Conservation (phyloP, 2,113 vertebrate species). For the Perognathus longimembris region DNA sequence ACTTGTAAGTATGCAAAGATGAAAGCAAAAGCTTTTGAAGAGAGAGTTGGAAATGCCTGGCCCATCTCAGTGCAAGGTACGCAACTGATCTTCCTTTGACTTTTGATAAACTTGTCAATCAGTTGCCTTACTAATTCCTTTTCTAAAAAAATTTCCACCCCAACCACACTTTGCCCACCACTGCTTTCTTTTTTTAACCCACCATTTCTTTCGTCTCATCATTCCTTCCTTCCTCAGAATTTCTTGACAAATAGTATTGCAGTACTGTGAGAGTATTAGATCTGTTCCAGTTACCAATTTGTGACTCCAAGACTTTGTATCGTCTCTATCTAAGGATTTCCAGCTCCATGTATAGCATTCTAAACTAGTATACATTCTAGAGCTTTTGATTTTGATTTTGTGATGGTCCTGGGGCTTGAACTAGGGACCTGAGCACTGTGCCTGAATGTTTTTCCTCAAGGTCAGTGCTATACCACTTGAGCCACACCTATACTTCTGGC, state of each 20-base stretch:
- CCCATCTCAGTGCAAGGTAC: neutral
- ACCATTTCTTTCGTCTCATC: neutral
- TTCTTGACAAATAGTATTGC: neutral
- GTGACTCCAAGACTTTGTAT: neutral
- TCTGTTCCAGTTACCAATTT: neutral
- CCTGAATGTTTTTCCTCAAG: too few species aligned
- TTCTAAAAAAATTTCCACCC: slow-evolving; percentile 26
- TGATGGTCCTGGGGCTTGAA: too few species aligned
- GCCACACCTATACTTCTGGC: too few species aligned
- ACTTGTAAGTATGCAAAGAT: neutral
- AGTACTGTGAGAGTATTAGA: neutral
- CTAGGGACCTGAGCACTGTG: too few species aligned
- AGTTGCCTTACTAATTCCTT: neutral
- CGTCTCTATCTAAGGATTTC: neutral
- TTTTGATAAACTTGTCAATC: neutral
- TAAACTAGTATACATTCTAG: neutral
- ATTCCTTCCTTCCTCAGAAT: neutral
- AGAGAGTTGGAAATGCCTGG: neutral
- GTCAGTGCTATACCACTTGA: too few species aligned
- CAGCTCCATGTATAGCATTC: neutral
- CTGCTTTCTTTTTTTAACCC: too few species aligned
- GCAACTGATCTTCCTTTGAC: slow-evolving; percentile 19
- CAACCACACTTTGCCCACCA: neutral
- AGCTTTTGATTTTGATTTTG: too few species aligned
- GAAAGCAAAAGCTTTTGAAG: neutral